Evolutionary conservation across 2,113 vertebrate genomes (phyloP).

Genomic region (Pithys albifrons): DNA sequence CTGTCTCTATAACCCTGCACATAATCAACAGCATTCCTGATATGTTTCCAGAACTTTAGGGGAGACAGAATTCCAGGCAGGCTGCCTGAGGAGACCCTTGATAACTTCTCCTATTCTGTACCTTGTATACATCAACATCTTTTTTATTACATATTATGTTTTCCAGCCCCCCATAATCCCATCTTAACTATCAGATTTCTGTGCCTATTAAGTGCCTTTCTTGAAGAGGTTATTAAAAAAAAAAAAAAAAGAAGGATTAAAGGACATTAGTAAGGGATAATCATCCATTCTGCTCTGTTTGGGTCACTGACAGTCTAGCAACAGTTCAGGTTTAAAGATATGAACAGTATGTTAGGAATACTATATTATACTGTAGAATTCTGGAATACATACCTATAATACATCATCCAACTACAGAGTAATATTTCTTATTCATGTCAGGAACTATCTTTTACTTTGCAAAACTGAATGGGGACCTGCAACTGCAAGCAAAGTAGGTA

Average conservation of each 20-base stretch:
- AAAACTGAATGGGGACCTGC: not conserved
- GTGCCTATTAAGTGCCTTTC: not conserved
- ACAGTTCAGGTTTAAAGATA: not conserved
- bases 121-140: not conserved
- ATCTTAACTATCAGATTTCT: not conserved
- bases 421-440: not conserved
- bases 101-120: not conserved
- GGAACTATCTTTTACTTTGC: not conserved
- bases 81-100: not conserved
- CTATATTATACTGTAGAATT: not conserved
- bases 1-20: not conserved
- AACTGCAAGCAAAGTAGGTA: not conserved
- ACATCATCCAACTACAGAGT: not conserved
- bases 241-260: not conserved
- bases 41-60: not conserved
- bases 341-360: not conserved
- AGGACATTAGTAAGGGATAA: not conserved
- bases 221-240: not conserved
- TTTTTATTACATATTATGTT: not conserved
- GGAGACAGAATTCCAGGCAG: rapidly evolving
- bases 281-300: not conserved
- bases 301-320: not conserved
- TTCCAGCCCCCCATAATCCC: not conserved
- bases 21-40: not conserved
- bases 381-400: not conserved